Base-by-base conservation (phyloP, 2,113 vertebrate species). In the Helogale parvula region DNA sequence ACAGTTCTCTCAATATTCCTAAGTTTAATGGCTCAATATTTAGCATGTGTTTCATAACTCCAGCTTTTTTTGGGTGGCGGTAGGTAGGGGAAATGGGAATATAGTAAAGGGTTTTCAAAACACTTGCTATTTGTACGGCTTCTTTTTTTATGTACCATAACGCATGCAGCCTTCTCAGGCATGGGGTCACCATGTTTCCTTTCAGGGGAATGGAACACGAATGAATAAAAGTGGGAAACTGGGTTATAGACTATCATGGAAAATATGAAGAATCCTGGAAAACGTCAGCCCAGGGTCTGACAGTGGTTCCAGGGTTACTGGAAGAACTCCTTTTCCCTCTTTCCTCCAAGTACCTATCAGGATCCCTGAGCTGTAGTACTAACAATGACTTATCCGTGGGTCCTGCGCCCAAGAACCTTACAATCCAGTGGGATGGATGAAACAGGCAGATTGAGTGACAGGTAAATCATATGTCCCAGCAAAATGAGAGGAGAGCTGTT, bases 1-100 rank as follows among this genome's bases (percentile, higher is more conserved):
- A 57, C 97, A 98, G 88, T 98, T 97, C 96, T 97, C 98, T 98
- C 97, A 98, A 98, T 98, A 98, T 98, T 97, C 98, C 97, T 98
- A 97, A 98, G 98, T 98, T 98, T 98, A 98, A 98, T 98, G 97
- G 98, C 98, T 98, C 98, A 98, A 97, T 98, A 96, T 97, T 98
- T 98, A 98, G 96, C 98, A 97, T 97, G 98, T 90, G 97, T 99
- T 99, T 99, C 98, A 98, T 98, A 98, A 99, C 98, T 98, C 92
- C 94, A 98, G 97, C 97, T 98, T 98, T 99, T 98, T 98, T 98
- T 93, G 98, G 98, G 98, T 97, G 97, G 95, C 98, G 97, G 96
- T 69, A 98, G 98, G 97, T 98, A 98, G 96, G 98, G 92, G 95
- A 97, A 98, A 98, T 98, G 94, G 98, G 98, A 98, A 98, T 98